Conservation (phyloP, 2,888 invertebrate genomes). For the Parnassius apollo region DNA sequence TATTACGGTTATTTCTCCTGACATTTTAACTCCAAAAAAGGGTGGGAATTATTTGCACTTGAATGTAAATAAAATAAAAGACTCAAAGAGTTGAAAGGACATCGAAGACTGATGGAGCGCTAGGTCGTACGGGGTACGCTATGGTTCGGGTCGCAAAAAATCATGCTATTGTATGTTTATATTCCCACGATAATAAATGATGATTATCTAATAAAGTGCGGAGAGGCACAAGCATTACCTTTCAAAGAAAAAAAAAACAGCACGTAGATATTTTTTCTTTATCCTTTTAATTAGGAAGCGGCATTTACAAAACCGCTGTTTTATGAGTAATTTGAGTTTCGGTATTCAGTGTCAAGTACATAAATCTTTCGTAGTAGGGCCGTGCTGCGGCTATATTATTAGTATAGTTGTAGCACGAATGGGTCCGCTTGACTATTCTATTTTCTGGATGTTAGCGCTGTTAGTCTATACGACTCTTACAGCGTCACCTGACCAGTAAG, state of each 20-base stretch:
- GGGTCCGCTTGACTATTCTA: no score
- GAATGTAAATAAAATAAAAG: conserved; percentile 23
- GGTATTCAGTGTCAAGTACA: no score
- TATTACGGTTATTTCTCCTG: conserved; percentile 29
- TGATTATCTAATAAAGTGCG: conserved; percentile 19
- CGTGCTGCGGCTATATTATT: no score
- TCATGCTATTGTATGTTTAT: conserved; percentile 11
- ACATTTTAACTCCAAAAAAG: conserved; percentile 26
- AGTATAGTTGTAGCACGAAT: no score
- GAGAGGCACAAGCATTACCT: background rate
- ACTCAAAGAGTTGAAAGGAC: conserved; percentile 28
- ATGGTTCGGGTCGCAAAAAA: conserved; percentile 13
- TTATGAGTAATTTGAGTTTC: no score
- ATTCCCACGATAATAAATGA: conserved; percentile 21
- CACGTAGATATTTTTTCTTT: background rate
- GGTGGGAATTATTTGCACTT: conserved; percentile 13
- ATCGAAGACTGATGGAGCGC: conserved; percentile 21
- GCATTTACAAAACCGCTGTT: no score
- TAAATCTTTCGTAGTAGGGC: no score
- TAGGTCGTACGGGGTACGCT: conserved; percentile 3
- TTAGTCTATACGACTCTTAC: no score
- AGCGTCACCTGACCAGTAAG: no score
- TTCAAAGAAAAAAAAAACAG: background rate
- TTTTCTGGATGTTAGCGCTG: no score
- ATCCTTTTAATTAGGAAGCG: no score